These are phyloP conservation scores for Pomacea canaliculata DNA, from an alignment of 2,888 invertebrate genomes.

Conservation along the genomic window DNA sequence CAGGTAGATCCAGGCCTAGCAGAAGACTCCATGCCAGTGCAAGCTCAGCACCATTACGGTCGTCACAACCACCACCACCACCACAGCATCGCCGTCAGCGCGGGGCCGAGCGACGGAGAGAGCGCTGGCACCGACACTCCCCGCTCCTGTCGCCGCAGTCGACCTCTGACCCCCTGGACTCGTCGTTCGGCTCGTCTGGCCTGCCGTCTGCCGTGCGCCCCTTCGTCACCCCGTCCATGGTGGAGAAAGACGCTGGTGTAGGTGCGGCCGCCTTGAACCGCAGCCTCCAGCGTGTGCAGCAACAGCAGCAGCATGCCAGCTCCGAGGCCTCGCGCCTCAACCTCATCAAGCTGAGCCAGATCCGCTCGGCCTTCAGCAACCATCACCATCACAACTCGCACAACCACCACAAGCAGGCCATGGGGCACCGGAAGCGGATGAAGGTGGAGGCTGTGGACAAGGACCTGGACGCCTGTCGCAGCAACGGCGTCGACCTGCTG, in stretches of 20 bases:
- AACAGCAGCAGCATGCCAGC: slow-evolving; percentile 4
- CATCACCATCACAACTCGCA: slow-evolving; percentile 14
- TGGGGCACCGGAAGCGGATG: slow-evolving; percentile 43
- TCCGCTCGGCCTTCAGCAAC: slow-evolving; percentile 48
- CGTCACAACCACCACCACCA: not conserved
- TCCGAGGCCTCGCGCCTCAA: slow-evolving; percentile 24
- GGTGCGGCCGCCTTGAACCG: slow-evolving; percentile 4
- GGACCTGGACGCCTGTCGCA: slow-evolving; percentile 10
- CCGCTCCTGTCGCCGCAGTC: slow-evolving; percentile 24
- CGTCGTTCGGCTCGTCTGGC: slow-evolving; percentile 19
- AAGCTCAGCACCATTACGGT: not conserved
- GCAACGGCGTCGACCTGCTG: not conserved
- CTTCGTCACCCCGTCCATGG: slow-evolving; percentile 14
- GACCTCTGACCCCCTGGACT: slow-evolving; percentile 16
- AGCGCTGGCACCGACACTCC: slow-evolving; percentile 25
- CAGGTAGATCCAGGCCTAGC: not conserved
- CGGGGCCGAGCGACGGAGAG: slow-evolving; percentile 24
- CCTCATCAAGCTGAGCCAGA: slow-evolving; percentile 55
- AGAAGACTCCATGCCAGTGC: slow-evolving; percentile 1
- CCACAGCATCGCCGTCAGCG: not conserved
- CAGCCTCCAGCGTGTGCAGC: slow-evolving; percentile 11
- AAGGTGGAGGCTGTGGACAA: slow-evolving; percentile 43
- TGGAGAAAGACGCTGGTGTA: slow-evolving; percentile 3
- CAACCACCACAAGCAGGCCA: slow-evolving; percentile 40
- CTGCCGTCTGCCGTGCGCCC: slow-evolving; percentile 9